Percentiles rank a stretch among this genome's conserved stretches.
Conservation (phyloP, 2,888 invertebrate species). For the Yponomeuta sedellus region DNA sequence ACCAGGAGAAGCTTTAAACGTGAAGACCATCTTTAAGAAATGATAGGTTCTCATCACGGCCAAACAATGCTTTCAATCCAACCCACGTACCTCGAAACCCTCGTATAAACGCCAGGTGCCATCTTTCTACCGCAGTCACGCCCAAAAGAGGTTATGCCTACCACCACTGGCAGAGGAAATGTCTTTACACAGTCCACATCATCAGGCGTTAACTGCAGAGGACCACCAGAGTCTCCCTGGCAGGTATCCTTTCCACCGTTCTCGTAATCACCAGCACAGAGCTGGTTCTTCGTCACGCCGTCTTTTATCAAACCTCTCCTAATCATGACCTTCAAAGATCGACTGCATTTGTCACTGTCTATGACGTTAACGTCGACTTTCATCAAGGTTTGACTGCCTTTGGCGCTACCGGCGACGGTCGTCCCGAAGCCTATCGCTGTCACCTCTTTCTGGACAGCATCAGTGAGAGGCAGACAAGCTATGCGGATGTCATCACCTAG, state of each 20-base stretch:
- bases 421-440: constrained; percentile 81
- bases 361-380: constrained; percentile 63
- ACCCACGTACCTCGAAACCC: constrained; percentile 58
- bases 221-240: constrained; percentile 71
- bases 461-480: constrained; percentile 72
- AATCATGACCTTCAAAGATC: constrained; percentile 55
- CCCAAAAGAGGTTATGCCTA: constrained; percentile 74
- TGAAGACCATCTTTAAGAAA: no score
- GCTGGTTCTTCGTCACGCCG: constrained; percentile 53
- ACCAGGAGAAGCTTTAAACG: no score
- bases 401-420: constrained; percentile 53
- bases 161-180: constrained; percentile 61
- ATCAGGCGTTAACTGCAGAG: constrained; percentile 56
- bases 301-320: constrained; percentile 44
- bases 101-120: constrained; percentile 72
- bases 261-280: constrained; percentile 67
- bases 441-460: constrained; percentile 41
- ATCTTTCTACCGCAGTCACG: constrained; percentile 68
- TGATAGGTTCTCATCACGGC: constrained; percentile 33
- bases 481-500: constrained; percentile 76
- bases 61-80: constrained; percentile 73
- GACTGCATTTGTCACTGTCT: constrained; percentile 46
- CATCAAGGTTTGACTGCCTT: constrained; percentile 65
- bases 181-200: constrained; percentile 50
- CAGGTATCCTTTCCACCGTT: constrained; percentile 67